phyloP scores from a whole-genome alignment of 2,113 vertebrate species.

The Ailurus styani region DNA sequence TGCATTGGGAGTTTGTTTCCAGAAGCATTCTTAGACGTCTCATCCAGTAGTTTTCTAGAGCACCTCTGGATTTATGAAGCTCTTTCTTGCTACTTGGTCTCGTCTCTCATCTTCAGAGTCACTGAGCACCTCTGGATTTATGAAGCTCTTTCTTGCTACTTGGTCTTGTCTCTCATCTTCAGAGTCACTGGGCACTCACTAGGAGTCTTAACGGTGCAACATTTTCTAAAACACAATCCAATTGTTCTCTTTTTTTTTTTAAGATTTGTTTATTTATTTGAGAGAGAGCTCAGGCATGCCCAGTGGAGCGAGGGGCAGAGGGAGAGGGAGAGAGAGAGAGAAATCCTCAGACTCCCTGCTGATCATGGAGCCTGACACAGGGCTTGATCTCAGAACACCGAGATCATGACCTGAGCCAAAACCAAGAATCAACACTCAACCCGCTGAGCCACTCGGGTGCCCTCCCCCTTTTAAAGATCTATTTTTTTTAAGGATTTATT shows the following conservation, averaged over 20 bases:
- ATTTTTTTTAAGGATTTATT: not conserved
- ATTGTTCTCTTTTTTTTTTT: not conserved
- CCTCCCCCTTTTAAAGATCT: not conserved
- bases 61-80: not conserved
- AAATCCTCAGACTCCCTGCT: not conserved
- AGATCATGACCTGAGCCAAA: not conserved
- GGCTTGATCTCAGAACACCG: not conserved
- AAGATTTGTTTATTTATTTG: not conserved
- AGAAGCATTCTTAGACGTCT: not conserved
- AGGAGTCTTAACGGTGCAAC: not conserved
- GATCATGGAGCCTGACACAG: not conserved
- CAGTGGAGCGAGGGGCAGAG: not conserved
- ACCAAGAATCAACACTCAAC: not conserved
- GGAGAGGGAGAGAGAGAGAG: not conserved
- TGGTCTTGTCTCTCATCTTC: not conserved
- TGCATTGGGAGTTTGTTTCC: not conserved
- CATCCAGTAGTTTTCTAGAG: not conserved
- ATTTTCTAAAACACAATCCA: not conserved
- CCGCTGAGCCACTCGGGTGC: not conserved
- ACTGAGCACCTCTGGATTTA: not conserved
- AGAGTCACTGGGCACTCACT: not conserved
- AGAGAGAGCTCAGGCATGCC: accelerated
- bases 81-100: not conserved
- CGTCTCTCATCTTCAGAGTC: not conserved
- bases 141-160: not conserved